Base-by-base conservation (phyloP, 2,888 invertebrate genomes). In the Melanophora roralis region DNA sequence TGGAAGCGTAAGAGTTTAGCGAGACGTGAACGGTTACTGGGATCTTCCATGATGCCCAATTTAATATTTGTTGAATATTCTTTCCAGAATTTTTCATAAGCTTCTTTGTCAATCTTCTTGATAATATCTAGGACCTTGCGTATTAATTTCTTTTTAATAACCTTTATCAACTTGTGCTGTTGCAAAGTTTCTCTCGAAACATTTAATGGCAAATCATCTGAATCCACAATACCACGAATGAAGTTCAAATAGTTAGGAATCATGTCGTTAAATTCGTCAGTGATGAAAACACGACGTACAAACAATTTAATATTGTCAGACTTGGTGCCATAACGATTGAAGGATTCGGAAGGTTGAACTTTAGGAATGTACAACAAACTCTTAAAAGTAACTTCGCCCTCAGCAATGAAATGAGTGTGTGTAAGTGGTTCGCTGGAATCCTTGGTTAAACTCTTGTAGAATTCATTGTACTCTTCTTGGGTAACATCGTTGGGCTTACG, bases 301-400 rank as follows among this genome's bases (percentile, higher is more conserved):
- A 97, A 99, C 81, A 99, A 92, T 90, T 98, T 98, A 87, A 98
- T 98, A 90, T 97, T 95, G 89, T 98, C 98, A 4, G 95, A 94
- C 88, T 96, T 96, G 83, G 97, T 96, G 85, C 98, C 99, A 89
- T 99, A 99, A 88, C 94, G 94, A 91, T 97, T 97, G 93, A 99
- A 99, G 85, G 95, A 95, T 89, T 99, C 99, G 9, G 94, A 92
- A 1, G 98, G 98, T 87, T 98, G 96, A 38, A 93, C 93, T 89
- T 94, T 94, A 51, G 99, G 99, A 82, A 99, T 94, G 91, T 95
- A 99, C 80, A 99, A 91, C 82, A 99, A 93, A 74, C 98, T 96
- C 90, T 98, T 98, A 92, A 99, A 99, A 7, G 98, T 97, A 7
- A 99, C 98, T 92, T 99, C 99, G 81, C 99, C 99, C 91, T 99